A percentile compares a stretch with the other conserved stretches of the same genome.
These are phyloP conservation scores for Neopelma chrysocephalum DNA, from an alignment of 2,797 vertebrate species.

Conservation along the genomic window DNA sequence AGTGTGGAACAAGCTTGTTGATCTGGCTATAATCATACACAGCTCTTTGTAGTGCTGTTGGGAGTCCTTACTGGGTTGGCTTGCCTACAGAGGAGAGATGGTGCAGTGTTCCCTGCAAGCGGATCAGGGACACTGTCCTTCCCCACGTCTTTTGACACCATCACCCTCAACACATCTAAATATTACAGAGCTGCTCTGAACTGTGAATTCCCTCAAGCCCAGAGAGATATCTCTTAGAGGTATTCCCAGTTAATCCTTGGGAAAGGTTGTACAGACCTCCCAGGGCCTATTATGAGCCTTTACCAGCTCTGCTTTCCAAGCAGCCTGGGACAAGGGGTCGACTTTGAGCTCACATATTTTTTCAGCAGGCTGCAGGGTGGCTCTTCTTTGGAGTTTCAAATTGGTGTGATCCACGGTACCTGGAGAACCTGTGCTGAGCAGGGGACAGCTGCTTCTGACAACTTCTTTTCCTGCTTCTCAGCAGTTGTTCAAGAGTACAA, in stretches of 20 bases:
- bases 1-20: background rate
- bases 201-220: background rate
- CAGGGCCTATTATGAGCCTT: background rate
- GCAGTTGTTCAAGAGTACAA: background rate
- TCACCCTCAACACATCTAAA: background rate
- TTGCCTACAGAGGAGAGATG: background rate
- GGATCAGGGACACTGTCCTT: background rate
- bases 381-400: background rate
- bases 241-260: background rate
- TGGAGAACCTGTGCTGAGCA: background rate
- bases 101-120: background rate
- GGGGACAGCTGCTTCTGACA: background rate
- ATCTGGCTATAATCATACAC: background rate
- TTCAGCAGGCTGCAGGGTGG: background rate
- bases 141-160: accelerated
- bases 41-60: background rate
- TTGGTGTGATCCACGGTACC: accelerated
- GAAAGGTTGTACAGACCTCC: background rate
- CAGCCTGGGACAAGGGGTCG: background rate
- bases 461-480: background rate
- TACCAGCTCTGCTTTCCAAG: background rate
- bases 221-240: background rate
- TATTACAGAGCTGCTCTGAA: background rate
- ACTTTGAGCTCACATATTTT: background rate
- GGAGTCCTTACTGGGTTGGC: background rate